These are phyloP conservation scores for Agelastica alni DNA, from an alignment of 2,888 invertebrate genomes.

Conservation along the genomic window DNA sequence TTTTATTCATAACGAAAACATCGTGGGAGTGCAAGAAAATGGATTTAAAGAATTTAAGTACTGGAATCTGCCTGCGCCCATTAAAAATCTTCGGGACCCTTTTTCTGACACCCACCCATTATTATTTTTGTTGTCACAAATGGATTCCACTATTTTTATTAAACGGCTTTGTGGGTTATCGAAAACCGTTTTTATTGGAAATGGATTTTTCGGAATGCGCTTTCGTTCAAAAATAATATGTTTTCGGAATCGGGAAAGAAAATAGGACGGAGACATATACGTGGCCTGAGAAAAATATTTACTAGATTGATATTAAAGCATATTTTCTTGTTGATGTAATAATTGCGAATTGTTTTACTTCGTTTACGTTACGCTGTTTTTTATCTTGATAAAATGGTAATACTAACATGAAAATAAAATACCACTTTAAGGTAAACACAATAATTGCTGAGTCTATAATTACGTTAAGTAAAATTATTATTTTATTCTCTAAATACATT, in stretches of 20 bases:
- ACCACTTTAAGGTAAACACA: too few species aligned
- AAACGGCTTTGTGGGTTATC: constrained; percentile 6
- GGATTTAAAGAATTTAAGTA: too few species aligned
- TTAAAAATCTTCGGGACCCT: too few species aligned
- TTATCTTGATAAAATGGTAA: too few species aligned
- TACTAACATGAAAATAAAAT: too few species aligned
- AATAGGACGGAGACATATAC: constrained; percentile 11
- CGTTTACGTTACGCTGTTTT: background rate
- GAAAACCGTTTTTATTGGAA: constrained; percentile 19
- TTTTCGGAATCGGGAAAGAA: constrained; percentile 3
- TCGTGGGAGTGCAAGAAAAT: too few species aligned
- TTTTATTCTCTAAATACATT: too few species aligned
- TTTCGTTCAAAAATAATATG: constrained; percentile 18
- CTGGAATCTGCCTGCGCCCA: too few species aligned
- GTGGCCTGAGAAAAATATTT: constrained; percentile 15
- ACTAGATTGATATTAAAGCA: background rate
- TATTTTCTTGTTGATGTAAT: background rate
- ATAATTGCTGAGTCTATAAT: too few species aligned
- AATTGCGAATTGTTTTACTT: background rate
- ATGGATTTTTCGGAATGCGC: constrained; percentile 19
- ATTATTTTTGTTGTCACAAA: constrained; percentile 16
- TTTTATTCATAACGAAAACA: too few species aligned
- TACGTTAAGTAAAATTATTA: too few species aligned
- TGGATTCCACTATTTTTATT: constrained; percentile 21
- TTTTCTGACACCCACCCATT: too few species aligned